Conservation (phyloP, 2,797 vertebrate genomes). For the Scomberomorus guttatus region DNA sequence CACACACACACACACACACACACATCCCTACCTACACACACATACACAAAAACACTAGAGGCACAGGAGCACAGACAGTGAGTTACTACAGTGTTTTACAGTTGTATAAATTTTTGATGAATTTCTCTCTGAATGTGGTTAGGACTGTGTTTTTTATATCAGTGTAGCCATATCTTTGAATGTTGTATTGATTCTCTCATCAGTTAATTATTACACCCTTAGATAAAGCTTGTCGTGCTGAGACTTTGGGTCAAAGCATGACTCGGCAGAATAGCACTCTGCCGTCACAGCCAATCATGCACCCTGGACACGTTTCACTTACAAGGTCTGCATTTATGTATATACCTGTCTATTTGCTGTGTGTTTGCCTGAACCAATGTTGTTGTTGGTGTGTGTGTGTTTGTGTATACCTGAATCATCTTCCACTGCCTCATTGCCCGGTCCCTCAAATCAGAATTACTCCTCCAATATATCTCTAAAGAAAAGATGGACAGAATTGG, state of each 20-base stretch:
- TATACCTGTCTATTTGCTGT: slow-evolving; percentile 7
- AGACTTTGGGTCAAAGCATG: slow-evolving; percentile 9
- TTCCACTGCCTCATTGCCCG: slow-evolving; percentile 42
- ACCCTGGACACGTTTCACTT: slow-evolving; percentile 20
- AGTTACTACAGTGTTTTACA: slow-evolving; percentile 19
- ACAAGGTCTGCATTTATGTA: slow-evolving; percentile 19
- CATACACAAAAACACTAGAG: neutral
- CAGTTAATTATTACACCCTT: slow-evolving; percentile 16
- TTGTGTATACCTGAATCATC: slow-evolving; percentile 30
- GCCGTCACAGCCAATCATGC: slow-evolving; percentile 13
- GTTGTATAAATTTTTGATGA: slow-evolving; percentile 32
- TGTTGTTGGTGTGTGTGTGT: slow-evolving; percentile 10
- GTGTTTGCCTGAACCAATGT: neutral
- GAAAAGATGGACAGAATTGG: slow-evolving; percentile 46
- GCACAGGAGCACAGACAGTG: neutral
- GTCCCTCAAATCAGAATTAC: slow-evolving; percentile 41
- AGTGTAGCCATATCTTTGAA: slow-evolving; percentile 2
- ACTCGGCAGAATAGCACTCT: slow-evolving; percentile 14
- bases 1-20: neutral
- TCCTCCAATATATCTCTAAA: slow-evolving; percentile 38
- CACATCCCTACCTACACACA: neutral
- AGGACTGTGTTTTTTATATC: slow-evolving; percentile 9
- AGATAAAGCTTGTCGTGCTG: slow-evolving; percentile 14
- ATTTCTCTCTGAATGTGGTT: slow-evolving; percentile 7
- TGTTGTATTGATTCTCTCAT: slow-evolving; percentile 35